These are phyloP conservation scores for Drosophila obscura DNA, from an alignment of 1,140 invertebrate species.

Conservation along the genomic window DNA sequence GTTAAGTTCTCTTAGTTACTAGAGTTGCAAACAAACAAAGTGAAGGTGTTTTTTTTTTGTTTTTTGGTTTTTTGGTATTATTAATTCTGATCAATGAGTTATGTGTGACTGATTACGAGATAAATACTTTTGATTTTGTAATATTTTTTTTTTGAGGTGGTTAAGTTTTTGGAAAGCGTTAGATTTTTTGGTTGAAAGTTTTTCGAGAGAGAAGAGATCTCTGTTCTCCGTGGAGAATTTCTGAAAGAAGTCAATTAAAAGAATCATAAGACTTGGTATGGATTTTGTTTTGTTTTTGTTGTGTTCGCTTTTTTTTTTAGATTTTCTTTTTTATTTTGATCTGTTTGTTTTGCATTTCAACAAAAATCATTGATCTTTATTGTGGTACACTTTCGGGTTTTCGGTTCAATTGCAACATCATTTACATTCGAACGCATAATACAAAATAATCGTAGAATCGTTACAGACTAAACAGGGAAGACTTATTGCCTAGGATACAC, in stretches of 20 bases:
- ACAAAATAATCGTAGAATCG: conserved; percentile 66
- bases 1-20: conserved; percentile 67
- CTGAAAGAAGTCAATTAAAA: conserved; percentile 36
- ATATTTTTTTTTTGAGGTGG: conserved; percentile 18
- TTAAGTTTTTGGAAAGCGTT: conserved; percentile 66
- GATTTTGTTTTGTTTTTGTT: conserved; percentile 59
- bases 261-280: conserved; percentile 63
- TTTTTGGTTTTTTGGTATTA: conserved; percentile 35
- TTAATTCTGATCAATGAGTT: conserved; percentile 74
- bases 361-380: conserved; percentile 84
- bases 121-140: conserved; percentile 26
- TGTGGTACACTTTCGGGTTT: conserved; percentile 65
- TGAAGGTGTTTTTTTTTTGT: conserved; percentile 59
- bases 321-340: conserved; percentile 46
- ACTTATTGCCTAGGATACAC: conserved; percentile 71
- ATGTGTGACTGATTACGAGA: conserved; percentile 59
- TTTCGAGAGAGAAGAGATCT: conserved; percentile 2
- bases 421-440: conserved; percentile 76
- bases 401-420: conserved; percentile 80
- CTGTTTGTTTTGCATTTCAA: conserved; percentile 67
- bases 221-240: conserved; percentile 15
- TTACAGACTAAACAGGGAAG: conserved; percentile 66
- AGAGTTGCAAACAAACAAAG: conserved; percentile 74
- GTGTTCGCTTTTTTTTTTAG: conserved; percentile 45
- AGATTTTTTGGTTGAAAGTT: conserved; percentile 49